A percentile compares a stretch with the other conserved stretches of the same genome.
Evolutionary conservation across 2,888 invertebrate species (phyloP).

Genomic region (Leptogaster cylindrica): DNA sequence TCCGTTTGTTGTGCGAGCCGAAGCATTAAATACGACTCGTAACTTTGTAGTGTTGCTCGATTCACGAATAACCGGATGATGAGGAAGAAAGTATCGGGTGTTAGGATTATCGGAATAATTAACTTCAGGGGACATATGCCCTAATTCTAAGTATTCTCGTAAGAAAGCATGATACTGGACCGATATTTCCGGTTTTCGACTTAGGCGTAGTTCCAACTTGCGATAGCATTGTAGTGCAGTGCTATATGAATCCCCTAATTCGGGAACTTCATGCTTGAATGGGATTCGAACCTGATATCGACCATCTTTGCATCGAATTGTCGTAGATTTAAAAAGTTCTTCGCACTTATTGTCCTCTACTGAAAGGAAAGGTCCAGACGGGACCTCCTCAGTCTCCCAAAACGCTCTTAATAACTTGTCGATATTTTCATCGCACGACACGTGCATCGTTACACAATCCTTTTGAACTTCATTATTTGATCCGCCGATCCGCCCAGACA

Average conservation of each 20-base stretch:
- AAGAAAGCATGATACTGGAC: background rate
- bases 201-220: background rate
- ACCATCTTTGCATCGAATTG: no score
- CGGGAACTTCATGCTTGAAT: no score
- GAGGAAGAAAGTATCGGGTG: no score
- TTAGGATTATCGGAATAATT: no score
- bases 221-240: background rate
- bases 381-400: conserved; percentile 9
- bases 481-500: background rate
- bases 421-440: background rate
- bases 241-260: no score
- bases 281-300: no score
- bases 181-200: background rate
- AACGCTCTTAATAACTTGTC: background rate
- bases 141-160: background rate
- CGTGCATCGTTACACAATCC: background rate
- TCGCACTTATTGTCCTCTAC: no score
- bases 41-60: background rate
- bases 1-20: background rate
- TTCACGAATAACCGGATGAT: background rate
- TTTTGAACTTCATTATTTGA: background rate
- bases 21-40: background rate
- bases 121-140: background rate
- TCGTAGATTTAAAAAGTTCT: no score
- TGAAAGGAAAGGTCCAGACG: no score